Percentiles rank a stretch among this genome's conserved stretches.
Evolutionary conservation across 2,113 vertebrate genomes (phyloP).

Genomic region (Melierax canorus): DNA sequence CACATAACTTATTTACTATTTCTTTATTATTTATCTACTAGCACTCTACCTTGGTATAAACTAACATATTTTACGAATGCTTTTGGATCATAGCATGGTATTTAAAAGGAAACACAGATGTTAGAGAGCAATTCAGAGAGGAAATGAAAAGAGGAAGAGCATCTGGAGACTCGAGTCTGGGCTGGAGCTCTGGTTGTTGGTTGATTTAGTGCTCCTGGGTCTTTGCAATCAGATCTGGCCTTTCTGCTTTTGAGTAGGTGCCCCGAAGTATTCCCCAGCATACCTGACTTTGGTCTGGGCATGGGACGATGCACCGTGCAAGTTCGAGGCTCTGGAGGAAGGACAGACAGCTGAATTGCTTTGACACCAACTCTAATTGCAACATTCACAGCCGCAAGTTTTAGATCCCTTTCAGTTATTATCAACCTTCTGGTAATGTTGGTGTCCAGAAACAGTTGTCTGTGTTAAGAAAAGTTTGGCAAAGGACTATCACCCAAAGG

Average conservation of each 20-base stretch:
- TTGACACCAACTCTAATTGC: not conserved
- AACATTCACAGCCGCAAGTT: not conserved
- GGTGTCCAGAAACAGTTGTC: not conserved
- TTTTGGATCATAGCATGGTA: not conserved
- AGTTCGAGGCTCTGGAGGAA: not conserved
- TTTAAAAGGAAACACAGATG: constrained; percentile 63
- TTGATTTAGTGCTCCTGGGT: constrained; percentile 35
- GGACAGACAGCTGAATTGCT: not conserved
- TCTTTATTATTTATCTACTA: not conserved
- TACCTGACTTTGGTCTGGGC: not conserved
- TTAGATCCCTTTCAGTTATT: not conserved
- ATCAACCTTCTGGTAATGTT: accelerated
- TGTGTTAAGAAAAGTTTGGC: not conserved
- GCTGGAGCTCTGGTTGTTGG: constrained; percentile 44
- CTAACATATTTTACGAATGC: constrained; percentile 22
- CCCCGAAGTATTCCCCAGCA: not conserved
- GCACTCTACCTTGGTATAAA: not conserved
- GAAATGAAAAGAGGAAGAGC: constrained; percentile 67
- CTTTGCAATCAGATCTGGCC: constrained; percentile 9
- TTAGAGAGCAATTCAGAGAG: constrained; percentile 40
- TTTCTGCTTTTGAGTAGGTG: constrained; percentile 48
- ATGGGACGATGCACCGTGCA: accelerated
- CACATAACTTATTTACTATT: not conserved
- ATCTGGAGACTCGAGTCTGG: constrained; percentile 47
- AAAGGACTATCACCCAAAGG: not conserved